phyloP scores from a whole-genome alignment of 2,888 invertebrate genomes.

The Spatulosminthurus flaviceps region DNA sequence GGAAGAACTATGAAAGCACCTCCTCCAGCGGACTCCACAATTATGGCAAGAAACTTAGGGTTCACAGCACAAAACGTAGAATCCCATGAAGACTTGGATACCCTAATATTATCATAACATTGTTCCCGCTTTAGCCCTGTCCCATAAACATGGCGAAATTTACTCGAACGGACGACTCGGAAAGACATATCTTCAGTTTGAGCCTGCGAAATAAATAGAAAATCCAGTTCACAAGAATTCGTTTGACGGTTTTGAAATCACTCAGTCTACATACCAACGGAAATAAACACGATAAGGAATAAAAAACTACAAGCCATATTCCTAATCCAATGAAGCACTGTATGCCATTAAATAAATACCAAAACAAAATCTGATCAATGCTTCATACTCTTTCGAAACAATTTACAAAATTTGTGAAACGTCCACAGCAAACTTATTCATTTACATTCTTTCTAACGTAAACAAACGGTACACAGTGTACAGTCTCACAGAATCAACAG shows the following conservation, averaged over 20 bases:
- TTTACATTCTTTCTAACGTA: no score
- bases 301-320: no score
- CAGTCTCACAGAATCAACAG: no score
- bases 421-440: no score
- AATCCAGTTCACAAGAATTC: background rate
- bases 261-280: no score
- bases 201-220: conserved; percentile 24
- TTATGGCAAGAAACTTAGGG: conserved; percentile 96
- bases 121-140: conserved; percentile 92
- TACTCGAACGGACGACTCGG: conserved; percentile 95
- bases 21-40: conserved; percentile 95
- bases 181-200: conserved; percentile 78
- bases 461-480: no score
- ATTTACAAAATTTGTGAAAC: no score
- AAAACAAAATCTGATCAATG: no score
- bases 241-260: no score
- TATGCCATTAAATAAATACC: no score
- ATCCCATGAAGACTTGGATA: conserved; percentile 95
- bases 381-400: no score
- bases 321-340: no score
- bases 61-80: conserved; percentile 98
- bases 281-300: background rate
- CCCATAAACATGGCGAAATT: conserved; percentile 96
- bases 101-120: conserved; percentile 96
- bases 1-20: conserved; percentile 95